Conservation (phyloP, 1,140 invertebrate genomes). For the Drosophila biarmipes region DNA sequence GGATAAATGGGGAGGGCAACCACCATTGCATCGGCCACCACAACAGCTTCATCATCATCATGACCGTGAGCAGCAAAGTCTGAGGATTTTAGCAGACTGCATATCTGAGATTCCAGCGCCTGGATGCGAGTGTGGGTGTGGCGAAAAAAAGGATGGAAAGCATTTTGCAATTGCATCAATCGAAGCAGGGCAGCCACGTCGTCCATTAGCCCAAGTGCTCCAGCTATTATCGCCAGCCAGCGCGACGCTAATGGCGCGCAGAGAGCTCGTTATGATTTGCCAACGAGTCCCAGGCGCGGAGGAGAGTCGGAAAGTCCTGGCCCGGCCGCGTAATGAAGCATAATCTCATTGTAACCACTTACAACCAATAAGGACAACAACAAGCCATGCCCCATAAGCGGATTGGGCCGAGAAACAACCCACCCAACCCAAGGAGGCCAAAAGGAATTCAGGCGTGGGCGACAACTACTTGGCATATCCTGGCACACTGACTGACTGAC, state of each 20-base stretch:
- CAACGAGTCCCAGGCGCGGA: slow-evolving; percentile 34
- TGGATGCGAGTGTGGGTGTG: slow-evolving; percentile 7
- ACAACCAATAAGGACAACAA: slow-evolving; percentile 76
- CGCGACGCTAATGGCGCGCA: slow-evolving; percentile 74
- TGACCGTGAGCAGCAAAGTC: slow-evolving; percentile 29
- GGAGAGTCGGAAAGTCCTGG: slow-evolving; percentile 23
- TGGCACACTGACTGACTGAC: slow-evolving; percentile 57
- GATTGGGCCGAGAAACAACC: slow-evolving; percentile 64
- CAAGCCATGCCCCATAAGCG: slow-evolving; percentile 59
- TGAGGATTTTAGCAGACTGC: slow-evolving; percentile 50
- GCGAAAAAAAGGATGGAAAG: slow-evolving; percentile 22
- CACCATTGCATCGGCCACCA: slow-evolving; percentile 60
- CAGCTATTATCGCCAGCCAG: slow-evolving; percentile 71
- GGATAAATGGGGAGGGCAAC: slow-evolving; percentile 1
- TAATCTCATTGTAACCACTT: slow-evolving; percentile 79
- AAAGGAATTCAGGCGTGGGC: slow-evolving; percentile 37
- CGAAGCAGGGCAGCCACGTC: slow-evolving; percentile 44
- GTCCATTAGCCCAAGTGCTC: slow-evolving; percentile 78
- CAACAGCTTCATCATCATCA: slow-evolving; percentile 72
- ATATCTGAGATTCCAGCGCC: slow-evolving; percentile 74
- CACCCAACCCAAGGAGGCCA: slow-evolving; percentile 43
- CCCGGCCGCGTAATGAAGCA: slow-evolving; percentile 72
- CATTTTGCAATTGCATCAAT: slow-evolving; percentile 66
- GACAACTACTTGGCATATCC: slow-evolving; percentile 79
- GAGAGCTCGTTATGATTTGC: slow-evolving; percentile 79